phyloP scores from a whole-genome alignment of 2,888 invertebrate species.

The Leucoma salicis region DNA sequence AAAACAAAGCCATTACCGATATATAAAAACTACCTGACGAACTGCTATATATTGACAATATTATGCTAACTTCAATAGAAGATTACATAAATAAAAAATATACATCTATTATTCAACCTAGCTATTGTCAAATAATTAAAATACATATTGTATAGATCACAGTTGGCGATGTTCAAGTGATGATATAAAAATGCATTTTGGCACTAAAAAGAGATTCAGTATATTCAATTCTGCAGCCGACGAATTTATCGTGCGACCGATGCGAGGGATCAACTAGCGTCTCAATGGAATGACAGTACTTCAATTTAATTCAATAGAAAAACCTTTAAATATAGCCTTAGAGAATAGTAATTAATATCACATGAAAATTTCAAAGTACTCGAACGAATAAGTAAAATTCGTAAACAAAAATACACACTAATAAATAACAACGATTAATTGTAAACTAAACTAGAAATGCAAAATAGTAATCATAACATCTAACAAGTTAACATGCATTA shows the following conservation, averaged over 20 bases:
- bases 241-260: conserved; percentile 12
- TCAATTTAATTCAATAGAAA: conserved; percentile 49
- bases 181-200: conserved; percentile 64
- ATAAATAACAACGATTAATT: conserved; percentile 75
- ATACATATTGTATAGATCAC: conserved; percentile 65
- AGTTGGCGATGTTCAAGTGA: conserved; percentile 56
- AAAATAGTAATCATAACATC: conserved; percentile 66
- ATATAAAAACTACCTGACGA: conserved; percentile 55
- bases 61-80: conserved; percentile 72
- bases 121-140: conserved; percentile 58
- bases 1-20: conserved; percentile 70
- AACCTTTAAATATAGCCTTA: conserved; percentile 63
- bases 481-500: conserved; percentile 71
- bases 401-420: conserved; percentile 73
- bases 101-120: conserved; percentile 58
- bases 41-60: conserved; percentile 58
- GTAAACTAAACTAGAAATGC: conserved; percentile 80
- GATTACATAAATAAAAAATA: conserved; percentile 73
- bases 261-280: conserved; percentile 28
- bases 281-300: conserved; percentile 62
- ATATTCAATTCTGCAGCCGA: conserved; percentile 33
- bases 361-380: conserved; percentile 75
- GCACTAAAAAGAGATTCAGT: conserved; percentile 74
- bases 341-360: conserved; percentile 77
- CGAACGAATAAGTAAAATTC: conserved; percentile 67